These are phyloP conservation scores for Sinotaia quadrata DNA, from an alignment of 2,888 invertebrate species.

Conservation along the genomic window DNA sequence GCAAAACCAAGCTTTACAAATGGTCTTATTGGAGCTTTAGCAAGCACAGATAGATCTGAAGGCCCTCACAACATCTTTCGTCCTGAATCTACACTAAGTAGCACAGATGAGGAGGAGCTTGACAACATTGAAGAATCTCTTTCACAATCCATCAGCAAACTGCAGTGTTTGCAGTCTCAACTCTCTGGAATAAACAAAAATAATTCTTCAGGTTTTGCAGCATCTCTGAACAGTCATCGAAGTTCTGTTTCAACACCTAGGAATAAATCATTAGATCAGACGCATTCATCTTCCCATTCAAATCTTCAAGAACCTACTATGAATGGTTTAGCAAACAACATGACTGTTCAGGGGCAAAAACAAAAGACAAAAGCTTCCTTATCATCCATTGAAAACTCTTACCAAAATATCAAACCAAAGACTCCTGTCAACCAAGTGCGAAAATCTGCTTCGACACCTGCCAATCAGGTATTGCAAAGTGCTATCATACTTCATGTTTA, in stretches of 20 bases:
- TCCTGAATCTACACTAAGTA: conserved; percentile 52
- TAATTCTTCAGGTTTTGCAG: conserved; percentile 14
- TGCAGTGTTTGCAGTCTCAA: conserved; percentile 43
- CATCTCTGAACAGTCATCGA: conserved; percentile 30
- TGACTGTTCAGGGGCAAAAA: conserved; percentile 63
- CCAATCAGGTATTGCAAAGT: conserved; percentile 20
- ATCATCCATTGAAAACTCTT: conserved; percentile 67
- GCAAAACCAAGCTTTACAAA: too few species aligned
- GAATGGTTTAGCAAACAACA: conserved; percentile 64
- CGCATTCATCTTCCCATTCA: too few species aligned
- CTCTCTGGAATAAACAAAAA: conserved; percentile 39
- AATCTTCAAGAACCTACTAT: too few species aligned
- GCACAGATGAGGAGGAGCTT: conserved; percentile 49
- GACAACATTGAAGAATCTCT: conserved; percentile 49
- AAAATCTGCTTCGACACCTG: conserved; percentile 11
- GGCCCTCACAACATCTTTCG: conserved; percentile 57
- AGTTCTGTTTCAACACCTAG: conserved; percentile 16
- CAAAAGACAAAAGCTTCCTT: conserved; percentile 63
- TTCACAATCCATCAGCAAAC: conserved; percentile 43
- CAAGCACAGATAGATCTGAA: conserved; percentile 36
- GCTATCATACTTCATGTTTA: too few species aligned
- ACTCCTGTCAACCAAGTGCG: conserved; percentile 68
- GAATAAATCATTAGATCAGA: not conserved
- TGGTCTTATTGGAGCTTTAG: not conserved
- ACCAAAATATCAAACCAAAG: conserved; percentile 70